A percentile compares a stretch with the other conserved stretches of the same genome.
These are phyloP conservation scores for Pogonus chalceus DNA, from an alignment of 1,140 invertebrate genomes.

Conservation along the genomic window DNA sequence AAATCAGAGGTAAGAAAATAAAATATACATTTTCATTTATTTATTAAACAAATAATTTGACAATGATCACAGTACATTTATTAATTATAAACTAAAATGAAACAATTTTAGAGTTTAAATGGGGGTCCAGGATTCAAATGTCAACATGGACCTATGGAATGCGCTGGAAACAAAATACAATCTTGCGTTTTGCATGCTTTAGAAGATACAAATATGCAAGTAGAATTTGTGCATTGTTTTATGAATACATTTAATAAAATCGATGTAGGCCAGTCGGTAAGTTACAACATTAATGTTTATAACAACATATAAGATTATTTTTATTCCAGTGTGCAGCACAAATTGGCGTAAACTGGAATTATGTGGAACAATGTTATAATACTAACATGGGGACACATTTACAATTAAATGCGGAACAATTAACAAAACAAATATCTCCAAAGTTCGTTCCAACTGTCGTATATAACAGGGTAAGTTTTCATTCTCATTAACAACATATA, in stretches of 20 bases:
- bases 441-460: slow-evolving; percentile 54
- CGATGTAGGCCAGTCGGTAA: slow-evolving; percentile 24
- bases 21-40: too few relatives aligned
- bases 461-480: slow-evolving; percentile 39
- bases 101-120: slow-evolving; percentile 22
- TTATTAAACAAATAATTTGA: too few relatives aligned
- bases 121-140: slow-evolving; percentile 23
- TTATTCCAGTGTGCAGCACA: slow-evolving; percentile 38
- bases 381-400: slow-evolving; percentile 39
- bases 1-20: slow-evolving; percentile 60
- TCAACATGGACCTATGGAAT: slow-evolving; percentile 30
- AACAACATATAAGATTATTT: slow-evolving; percentile 1
- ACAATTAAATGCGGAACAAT: slow-evolving; percentile 43
- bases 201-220: slow-evolving; percentile 20
- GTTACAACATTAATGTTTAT: too few relatives aligned
- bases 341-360: slow-evolving; percentile 29
- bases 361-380: slow-evolving; percentile 36
- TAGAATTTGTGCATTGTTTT: slow-evolving; percentile 29
- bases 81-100: not conserved
- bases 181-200: slow-evolving; percentile 25
- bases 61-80: not conserved
- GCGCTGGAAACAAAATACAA: slow-evolving; percentile 26
- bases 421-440: slow-evolving; percentile 38
- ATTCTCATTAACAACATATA: not conserved
- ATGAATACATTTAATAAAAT: slow-evolving; percentile 22